A percentile compares a stretch with the other conserved stretches of the same genome.
phyloP scores from a whole-genome alignment of 2,113 vertebrate genomes.

The Calyptomena viridis region DNA sequence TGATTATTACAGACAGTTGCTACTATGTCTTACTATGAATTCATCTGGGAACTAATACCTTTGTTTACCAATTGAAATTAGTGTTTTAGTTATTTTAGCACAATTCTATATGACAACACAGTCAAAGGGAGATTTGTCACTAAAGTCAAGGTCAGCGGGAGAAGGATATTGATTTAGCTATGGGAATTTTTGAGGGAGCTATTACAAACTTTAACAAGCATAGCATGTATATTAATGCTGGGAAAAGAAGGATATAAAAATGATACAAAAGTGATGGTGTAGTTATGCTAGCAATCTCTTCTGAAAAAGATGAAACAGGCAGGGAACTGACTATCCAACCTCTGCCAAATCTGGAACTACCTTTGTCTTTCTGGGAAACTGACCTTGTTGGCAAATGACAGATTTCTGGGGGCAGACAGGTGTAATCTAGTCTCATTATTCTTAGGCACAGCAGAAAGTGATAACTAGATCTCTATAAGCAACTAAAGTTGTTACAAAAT shows the following conservation, averaged over 20 bases:
- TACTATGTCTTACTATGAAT: conserved; percentile 44
- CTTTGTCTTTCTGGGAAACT: neutral
- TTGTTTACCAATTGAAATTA: conserved; percentile 52
- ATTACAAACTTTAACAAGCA: neutral
- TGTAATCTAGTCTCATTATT: neutral
- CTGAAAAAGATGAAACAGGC: neutral
- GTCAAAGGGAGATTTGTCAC: neutral
- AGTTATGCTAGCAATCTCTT: neutral
- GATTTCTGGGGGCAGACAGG: fast-evolving
- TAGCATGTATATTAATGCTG: neutral
- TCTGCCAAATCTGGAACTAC: neutral
- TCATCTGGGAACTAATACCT: conserved; percentile 38
- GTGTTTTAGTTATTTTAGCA: neutral
- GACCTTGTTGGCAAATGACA: neutral
- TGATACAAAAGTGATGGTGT: neutral
- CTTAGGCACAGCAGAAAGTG: neutral
- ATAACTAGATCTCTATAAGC: too few species aligned
- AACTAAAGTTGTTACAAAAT: neutral
- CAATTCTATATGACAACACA: neutral
- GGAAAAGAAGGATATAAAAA: neutral
- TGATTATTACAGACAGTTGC: conserved; percentile 61
- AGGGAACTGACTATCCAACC: neutral
- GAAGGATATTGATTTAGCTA: neutral
- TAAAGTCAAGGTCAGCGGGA: neutral
- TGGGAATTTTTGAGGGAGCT: neutral